These are phyloP conservation scores for Octodonta nipae DNA, from an alignment of 2,888 invertebrate species.

Conservation along the genomic window DNA sequence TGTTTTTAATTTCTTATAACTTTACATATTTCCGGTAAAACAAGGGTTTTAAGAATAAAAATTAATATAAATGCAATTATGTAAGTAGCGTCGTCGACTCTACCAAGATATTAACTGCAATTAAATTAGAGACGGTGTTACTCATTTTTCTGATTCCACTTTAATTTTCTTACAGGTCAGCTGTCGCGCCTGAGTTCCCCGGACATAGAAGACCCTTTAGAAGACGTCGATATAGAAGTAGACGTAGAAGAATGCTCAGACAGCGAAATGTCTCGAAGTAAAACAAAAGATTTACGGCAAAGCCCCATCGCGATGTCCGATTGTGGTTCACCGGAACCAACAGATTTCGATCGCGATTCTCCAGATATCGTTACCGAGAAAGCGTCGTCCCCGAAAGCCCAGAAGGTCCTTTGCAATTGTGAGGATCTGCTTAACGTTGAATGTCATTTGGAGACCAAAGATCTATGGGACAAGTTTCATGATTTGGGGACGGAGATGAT, in stretches of 20 bases:
- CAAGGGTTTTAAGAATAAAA: too few relatives aligned
- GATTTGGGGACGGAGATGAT: slow-evolving; percentile 73
- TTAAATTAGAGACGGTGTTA: too few relatives aligned
- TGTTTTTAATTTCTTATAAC: too few relatives aligned
- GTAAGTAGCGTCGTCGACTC: too few relatives aligned
- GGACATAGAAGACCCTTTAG: slow-evolving; percentile 32
- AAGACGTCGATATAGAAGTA: slow-evolving; percentile 42
- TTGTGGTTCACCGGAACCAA: slow-evolving; percentile 30
- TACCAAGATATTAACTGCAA: too few relatives aligned
- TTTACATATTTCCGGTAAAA: too few relatives aligned
- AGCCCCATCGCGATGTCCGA: slow-evolving; percentile 31
- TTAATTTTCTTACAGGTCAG: slow-evolving; percentile 13
- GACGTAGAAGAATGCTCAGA: slow-evolving; percentile 49
- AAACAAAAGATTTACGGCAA: slow-evolving; percentile 15
- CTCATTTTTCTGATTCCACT: neutral
- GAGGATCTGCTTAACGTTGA: slow-evolving; percentile 50
- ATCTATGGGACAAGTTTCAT: slow-evolving; percentile 70
- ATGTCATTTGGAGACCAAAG: slow-evolving; percentile 67
- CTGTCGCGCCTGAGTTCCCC: slow-evolving; percentile 33
- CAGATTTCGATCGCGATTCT: slow-evolving; percentile 31
- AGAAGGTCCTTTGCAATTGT: slow-evolving; percentile 47
- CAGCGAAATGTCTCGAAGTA: slow-evolving; percentile 31
- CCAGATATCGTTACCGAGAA: slow-evolving; percentile 30
- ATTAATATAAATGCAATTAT: too few relatives aligned
- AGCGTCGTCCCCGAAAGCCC: slow-evolving; percentile 24